These are phyloP conservation scores for Polyommatus icarus DNA, from an alignment of 2,888 invertebrate species.

Conservation along the genomic window DNA sequence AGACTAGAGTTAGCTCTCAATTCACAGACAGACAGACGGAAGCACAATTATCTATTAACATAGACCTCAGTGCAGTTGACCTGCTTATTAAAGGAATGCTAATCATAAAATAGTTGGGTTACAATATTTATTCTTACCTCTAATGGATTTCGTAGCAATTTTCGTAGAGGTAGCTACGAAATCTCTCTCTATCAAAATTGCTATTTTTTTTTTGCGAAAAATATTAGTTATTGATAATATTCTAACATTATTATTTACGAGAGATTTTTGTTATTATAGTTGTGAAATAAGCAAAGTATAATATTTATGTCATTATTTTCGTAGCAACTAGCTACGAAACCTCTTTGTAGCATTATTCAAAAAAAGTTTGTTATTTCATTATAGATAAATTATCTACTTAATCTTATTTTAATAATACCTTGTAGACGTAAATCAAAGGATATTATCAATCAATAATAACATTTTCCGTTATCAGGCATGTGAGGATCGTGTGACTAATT, in stretches of 20 bases:
- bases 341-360: no score
- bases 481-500: background rate
- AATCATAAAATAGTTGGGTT: background rate
- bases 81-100: background rate
- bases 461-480: slow-evolving; percentile 9
- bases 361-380: background rate
- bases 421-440: background rate
- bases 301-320: no score
- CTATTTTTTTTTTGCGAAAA: no score
- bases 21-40: slow-evolving; percentile 25
- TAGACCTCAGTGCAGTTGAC: slow-evolving; percentile 20
- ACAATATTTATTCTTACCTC: background rate
- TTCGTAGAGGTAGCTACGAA: background rate
- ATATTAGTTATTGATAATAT: no score
- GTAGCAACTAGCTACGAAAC: background rate
- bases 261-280: background rate
- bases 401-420: background rate
- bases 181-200: background rate
- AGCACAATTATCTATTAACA: background rate
- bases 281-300: no score
- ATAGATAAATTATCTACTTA: background rate
- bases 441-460: background rate
- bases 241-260: background rate
- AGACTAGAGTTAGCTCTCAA: background rate
- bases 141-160: background rate